These are phyloP conservation scores for Ostrea edulis DNA, from an alignment of 1,140 invertebrate species.

Conservation along the genomic window DNA sequence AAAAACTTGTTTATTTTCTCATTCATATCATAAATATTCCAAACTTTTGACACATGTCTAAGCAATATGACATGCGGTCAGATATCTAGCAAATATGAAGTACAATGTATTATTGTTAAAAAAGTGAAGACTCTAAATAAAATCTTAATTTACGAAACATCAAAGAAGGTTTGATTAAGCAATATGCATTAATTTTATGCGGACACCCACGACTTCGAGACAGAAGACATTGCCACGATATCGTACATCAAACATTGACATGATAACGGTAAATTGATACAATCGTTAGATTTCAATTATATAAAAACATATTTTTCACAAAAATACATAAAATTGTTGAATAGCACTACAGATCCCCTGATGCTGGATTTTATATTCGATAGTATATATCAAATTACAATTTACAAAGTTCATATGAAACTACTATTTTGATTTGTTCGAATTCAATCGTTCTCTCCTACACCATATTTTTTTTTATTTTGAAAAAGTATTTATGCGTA, in stretches of 20 bases:
- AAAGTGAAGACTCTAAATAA: background rate
- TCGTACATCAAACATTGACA: background rate
- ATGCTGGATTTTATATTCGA: too few species aligned
- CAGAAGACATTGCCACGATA: background rate
- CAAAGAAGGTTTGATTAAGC: background rate
- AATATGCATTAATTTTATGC: background rate
- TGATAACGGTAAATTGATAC: too few species aligned
- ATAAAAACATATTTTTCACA: too few species aligned
- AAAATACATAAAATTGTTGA: too few species aligned
- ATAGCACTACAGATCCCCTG: too few species aligned
- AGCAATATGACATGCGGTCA: background rate
- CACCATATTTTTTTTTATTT: background rate
- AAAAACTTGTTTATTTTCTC: background rate
- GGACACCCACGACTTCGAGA: slow-evolving; percentile 10
- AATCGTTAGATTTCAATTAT: too few species aligned
- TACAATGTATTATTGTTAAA: background rate
- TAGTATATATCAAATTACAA: too few species aligned
- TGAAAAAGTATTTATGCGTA: background rate
- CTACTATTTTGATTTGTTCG: background rate
- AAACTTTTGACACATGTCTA: background rate
- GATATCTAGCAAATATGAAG: background rate
- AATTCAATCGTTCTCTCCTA: background rate
- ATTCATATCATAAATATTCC: background rate
- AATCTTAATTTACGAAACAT: background rate
- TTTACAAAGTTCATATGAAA: too few species aligned